phyloP scores from a whole-genome alignment of 2,888 invertebrate genomes.

The Cetonia aurata region DNA sequence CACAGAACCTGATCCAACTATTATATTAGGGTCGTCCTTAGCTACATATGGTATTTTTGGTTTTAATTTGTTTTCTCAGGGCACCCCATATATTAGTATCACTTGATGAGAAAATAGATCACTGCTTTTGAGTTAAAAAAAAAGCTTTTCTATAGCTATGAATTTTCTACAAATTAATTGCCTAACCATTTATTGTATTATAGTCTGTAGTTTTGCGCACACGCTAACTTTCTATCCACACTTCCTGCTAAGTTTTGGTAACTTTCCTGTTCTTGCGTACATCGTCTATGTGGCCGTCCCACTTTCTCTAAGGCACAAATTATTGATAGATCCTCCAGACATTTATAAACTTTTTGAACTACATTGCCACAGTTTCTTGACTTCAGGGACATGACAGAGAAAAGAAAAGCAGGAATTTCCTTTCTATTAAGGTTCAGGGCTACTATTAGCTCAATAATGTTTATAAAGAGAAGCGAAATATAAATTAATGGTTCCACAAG shows the following conservation, averaged over 20 bases:
- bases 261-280: constrained; percentile 1
- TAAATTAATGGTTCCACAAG: too few species aligned
- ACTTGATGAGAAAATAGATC: too few species aligned
- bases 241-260: not conserved
- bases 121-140: too few species aligned
- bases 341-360: constrained; percentile 29
- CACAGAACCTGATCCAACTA: too few species aligned
- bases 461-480: too few species aligned
- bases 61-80: too few species aligned
- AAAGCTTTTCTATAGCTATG: too few species aligned
- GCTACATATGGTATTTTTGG: too few species aligned
- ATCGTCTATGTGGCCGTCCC: constrained; percentile 3
- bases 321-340: constrained; percentile 28
- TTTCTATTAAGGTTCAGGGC: too few species aligned
- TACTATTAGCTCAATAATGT: not conserved
- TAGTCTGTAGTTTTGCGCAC: not conserved
- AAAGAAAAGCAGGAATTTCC: constrained; percentile 1
- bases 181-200: not conserved
- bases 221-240: not conserved
- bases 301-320: constrained; percentile 25
- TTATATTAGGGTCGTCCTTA: too few species aligned
- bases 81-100: too few species aligned
- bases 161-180: not conserved
- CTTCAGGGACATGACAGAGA: not conserved
- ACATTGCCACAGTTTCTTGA: constrained; percentile 14